Percentiles rank a stretch among this genome's conserved stretches.
phyloP scores from a whole-genome alignment of 1,140 invertebrate species.

The Caenorhabditis tropicalis region DNA sequence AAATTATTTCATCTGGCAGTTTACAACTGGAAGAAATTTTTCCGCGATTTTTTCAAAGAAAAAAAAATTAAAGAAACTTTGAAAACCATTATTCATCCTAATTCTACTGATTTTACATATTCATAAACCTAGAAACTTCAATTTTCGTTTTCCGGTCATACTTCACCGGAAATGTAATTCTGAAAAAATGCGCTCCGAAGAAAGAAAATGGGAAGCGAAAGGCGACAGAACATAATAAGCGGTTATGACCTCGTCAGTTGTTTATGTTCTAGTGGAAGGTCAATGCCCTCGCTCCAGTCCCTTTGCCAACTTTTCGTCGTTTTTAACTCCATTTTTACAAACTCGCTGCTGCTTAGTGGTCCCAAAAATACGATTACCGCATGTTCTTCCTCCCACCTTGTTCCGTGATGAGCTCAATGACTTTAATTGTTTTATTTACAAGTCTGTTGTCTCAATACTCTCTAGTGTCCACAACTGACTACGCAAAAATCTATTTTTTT shows the following conservation, averaged over 20 bases:
- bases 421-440: constrained; percentile 43
- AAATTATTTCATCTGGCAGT: no score
- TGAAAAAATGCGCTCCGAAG: neutral
- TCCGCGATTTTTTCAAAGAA: no score
- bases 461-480: neutral
- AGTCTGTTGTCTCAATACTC: neutral
- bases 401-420: constrained; percentile 29
- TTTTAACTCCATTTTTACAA: constrained; percentile 15
- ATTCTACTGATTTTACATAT: no score
- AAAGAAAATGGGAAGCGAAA: constrained; percentile 2
- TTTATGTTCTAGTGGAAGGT: constrained; percentile 15
- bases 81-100: no score
- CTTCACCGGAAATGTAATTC: constrained; percentile 1
- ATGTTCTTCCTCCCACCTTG: neutral
- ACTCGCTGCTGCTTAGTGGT: neutral
- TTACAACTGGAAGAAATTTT: no score
- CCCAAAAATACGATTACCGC: neutral
- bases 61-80: no score
- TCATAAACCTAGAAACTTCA: no score
- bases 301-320: constrained; percentile 20
- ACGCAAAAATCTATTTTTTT: neutral
- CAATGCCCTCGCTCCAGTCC: constrained; percentile 15
- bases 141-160: neutral
- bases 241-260: constrained; percentile 43
- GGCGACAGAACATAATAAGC: constrained; percentile 29